These are phyloP conservation scores for Donacobius atricapilla DNA, from an alignment of 2,113 vertebrate species.

Conservation along the genomic window DNA sequence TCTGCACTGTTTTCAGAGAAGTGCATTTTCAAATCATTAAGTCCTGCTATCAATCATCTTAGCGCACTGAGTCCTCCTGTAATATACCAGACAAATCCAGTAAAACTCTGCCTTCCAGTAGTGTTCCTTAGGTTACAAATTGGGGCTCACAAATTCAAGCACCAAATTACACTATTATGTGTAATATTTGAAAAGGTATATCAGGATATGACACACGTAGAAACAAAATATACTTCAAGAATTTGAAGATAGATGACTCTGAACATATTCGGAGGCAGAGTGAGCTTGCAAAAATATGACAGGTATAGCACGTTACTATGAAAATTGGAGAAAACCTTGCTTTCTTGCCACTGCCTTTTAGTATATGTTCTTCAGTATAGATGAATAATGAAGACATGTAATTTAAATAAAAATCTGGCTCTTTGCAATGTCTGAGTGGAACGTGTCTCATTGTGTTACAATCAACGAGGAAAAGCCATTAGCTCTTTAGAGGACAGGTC, in stretches of 20 bases:
- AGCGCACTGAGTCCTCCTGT: background rate
- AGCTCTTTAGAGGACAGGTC: background rate
- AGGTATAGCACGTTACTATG: background rate
- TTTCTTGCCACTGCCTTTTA: background rate
- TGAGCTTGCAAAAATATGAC: background rate
- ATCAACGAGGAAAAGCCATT: background rate
- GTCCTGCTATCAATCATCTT: background rate
- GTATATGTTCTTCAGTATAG: background rate
- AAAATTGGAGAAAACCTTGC: background rate
- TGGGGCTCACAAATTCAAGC: background rate
- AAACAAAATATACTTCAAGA: background rate
- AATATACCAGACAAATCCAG: background rate
- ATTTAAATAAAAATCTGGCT: constrained; percentile 1
- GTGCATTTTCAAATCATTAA: background rate
- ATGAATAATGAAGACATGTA: background rate
- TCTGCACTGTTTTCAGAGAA: background rate
- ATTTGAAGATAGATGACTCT: background rate
- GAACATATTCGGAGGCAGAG: background rate
- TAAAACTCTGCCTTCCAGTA: background rate
- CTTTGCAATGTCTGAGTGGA: background rate
- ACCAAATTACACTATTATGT: background rate
- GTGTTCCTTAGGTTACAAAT: background rate
- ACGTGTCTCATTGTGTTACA: background rate
- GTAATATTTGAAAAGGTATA: background rate
- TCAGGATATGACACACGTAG: background rate